Percentiles rank a stretch among this genome's conserved stretches.
These are phyloP conservation scores for Daboia siamensis DNA, from an alignment of 2,113 vertebrate species.

Conservation along the genomic window DNA sequence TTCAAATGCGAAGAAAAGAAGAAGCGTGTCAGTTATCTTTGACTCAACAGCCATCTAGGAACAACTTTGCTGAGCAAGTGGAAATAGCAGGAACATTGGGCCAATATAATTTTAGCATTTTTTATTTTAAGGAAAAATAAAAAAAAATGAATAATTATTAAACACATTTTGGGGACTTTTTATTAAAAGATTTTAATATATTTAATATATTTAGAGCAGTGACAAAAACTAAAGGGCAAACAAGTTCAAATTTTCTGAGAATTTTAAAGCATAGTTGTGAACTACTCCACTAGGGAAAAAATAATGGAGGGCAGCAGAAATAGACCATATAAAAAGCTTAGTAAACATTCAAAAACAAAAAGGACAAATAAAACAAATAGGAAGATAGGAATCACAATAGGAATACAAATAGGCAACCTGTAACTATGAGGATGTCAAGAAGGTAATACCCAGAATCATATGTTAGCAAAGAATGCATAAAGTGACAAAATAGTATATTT, in stretches of 20 bases:
- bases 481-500: background rate
- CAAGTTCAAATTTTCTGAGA: background rate
- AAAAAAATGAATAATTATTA: background rate
- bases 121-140: background rate
- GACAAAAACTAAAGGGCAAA: background rate
- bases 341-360: background rate
- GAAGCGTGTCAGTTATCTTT: background rate
- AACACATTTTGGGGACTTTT: background rate
- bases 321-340: background rate
- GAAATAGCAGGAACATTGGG: background rate
- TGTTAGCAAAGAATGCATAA: background rate
- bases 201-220: background rate
- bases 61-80: background rate
- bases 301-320: background rate
- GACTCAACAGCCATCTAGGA: background rate
- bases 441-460: background rate
- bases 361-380: background rate
- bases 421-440: background rate
- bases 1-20: background rate
- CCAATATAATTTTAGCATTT: background rate
- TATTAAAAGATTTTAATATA: background rate
- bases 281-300: background rate
- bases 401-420: background rate
- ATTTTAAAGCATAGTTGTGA: background rate
- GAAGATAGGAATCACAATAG: background rate